phyloP scores from a whole-genome alignment of 2,888 invertebrate genomes.

The Calameuta filiformis region DNA sequence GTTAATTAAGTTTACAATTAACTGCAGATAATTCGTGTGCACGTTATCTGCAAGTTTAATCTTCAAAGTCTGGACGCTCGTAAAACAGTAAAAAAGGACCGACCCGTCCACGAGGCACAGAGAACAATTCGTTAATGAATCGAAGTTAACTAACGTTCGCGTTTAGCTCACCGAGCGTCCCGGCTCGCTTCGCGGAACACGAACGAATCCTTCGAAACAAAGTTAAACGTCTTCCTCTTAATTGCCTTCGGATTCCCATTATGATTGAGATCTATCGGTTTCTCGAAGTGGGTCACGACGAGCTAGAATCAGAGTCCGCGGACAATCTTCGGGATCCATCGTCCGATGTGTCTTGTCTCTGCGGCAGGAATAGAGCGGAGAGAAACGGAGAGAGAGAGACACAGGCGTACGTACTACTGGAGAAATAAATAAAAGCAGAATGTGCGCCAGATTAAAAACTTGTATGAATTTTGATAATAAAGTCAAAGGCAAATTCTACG shows the following conservation, averaged over 20 bases:
- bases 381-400: constrained; percentile 3
- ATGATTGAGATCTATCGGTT: background rate
- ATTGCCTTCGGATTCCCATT: background rate
- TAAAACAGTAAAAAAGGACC: background rate
- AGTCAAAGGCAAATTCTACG: background rate
- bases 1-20: constrained; percentile 54
- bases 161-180: constrained; percentile 13
- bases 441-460: constrained; percentile 4
- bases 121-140: constrained; percentile 43
- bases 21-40: constrained; percentile 51
- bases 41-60: constrained; percentile 42
- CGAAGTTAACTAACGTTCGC: constrained; percentile 30
- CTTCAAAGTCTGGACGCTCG: constrained; percentile 20
- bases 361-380: background rate
- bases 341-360: background rate
- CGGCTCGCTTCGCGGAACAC: background rate
- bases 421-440: constrained; percentile 8
- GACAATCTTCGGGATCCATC: background rate
- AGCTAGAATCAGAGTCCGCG: background rate
- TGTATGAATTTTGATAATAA: background rate
- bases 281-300: background rate
- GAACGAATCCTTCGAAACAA: background rate
- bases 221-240: constrained; percentile 1
- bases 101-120: constrained; percentile 13
- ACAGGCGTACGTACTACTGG: background rate